Evolutionary conservation across 2,888 invertebrate species (phyloP), one percentile per base, ranked within the genome.

Genomic region (Andrena hattorfiana): DNA sequence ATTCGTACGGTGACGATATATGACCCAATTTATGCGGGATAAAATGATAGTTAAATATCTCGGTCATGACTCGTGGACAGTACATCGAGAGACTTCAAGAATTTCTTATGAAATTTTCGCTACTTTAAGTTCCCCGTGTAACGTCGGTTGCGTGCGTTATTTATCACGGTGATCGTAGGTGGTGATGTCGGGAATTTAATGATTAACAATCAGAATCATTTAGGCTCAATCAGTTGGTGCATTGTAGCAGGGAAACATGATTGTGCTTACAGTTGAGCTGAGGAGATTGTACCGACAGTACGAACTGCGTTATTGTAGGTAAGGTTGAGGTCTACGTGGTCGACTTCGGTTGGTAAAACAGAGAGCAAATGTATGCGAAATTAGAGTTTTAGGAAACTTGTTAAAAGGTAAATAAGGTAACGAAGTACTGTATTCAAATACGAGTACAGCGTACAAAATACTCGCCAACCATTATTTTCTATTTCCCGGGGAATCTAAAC

Each of bases 191-290:
- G 56, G 42, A 79, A 83, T 86, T 90, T 89, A 90, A 91, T 91
- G 91, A 91, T 90, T 90, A 90, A 89, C 89, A 90, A 89, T 87
- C 89, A 89, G 90, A 91, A 91, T 92, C 91, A 92, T 92, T 90
- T 91, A 92, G 89, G 90, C 91, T 91, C 90, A 92, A 92, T 92
- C 92, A 91, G 91, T 90, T 89, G 90, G 90, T 88, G 90, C 89
- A 89, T 83, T 71, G 81, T 87, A 92, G 80, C 90, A 91, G 91
- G 92, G 64, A 74, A 91, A 82, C 88, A 92, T 90, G 86, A 90
- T 51, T 63, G 32, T 60, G 76, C 23, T 74, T 70, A 83, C 83
- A 88, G 88, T 87, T 30, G 71, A 84, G 68, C 73, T 81, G 85
- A 89, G 85, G 86, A 88, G 4, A 16, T 42, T 16, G 42, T 42